A percentile compares a stretch with the other conserved stretches of the same genome.
Conservation (phyloP, 2,888 invertebrate species). For the Galerucella calmariensis region DNA sequence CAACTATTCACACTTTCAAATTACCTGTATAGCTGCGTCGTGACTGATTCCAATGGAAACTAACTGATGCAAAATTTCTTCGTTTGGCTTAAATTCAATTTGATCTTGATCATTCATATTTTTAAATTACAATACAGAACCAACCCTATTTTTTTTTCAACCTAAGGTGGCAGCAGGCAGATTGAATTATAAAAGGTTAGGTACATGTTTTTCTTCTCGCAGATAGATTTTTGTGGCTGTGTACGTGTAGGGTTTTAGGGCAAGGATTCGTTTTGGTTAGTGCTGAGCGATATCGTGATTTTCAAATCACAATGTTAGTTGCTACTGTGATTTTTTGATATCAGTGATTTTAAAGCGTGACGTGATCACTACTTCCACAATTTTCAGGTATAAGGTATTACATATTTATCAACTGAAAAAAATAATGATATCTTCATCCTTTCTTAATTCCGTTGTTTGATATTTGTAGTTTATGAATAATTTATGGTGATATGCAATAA, state of each 20-base stretch:
- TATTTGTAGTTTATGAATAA: too few species aligned
- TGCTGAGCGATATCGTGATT: too few species aligned
- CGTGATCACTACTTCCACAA: too few species aligned
- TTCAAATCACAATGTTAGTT: too few species aligned
- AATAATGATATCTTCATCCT: too few species aligned
- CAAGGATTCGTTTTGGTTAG: too few species aligned
- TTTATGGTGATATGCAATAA: too few species aligned
- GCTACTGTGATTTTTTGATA: too few species aligned
- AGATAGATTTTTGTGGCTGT: background rate
- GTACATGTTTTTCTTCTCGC: background rate
- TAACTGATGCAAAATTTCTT: slow-evolving; percentile 60
- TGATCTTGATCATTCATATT: slow-evolving; percentile 36
- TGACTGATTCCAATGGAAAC: slow-evolving; percentile 65
- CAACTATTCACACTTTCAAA: slow-evolving; percentile 18
- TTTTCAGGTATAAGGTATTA: too few species aligned
- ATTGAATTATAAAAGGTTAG: background rate
- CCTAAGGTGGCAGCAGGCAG: background rate
- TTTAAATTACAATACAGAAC: background rate
- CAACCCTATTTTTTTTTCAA: background rate
- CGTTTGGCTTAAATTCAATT: slow-evolving; percentile 58
- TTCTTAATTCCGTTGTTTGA: too few species aligned
- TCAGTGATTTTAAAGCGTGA: too few species aligned
- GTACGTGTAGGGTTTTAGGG: background rate
- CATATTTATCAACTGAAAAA: too few species aligned
- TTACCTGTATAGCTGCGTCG: slow-evolving; percentile 63